Evolutionary conservation across 2,888 invertebrate species (phyloP), one percentile per base, ranked within the genome.

Genomic region (Drosophila longiperda): DNA sequence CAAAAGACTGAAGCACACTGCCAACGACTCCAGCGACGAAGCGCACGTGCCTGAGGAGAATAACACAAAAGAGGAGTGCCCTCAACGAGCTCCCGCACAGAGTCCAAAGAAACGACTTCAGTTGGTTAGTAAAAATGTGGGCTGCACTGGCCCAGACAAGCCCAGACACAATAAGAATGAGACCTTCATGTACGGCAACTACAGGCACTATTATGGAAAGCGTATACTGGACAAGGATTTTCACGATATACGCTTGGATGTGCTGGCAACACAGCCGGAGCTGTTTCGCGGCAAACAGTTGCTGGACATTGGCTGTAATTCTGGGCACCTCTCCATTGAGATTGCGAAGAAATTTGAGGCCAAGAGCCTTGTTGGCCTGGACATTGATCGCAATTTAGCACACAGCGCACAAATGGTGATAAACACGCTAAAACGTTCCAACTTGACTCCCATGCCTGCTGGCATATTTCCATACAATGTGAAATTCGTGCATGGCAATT

Each of bases 231-330:
- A n/a, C n/a, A n/a, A n/a, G n/a, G n/a, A n/a, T n/a, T n/a, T n/a
- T n/a, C n/a, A n/a, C n/a, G n/a, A n/a, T n/a, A n/a, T n/a, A n/a
- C n/a, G n/a, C n/a, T n/a, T 98, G 60, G 94, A 94, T 74, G 94
- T 95, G 59, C 95, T 98, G 68, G 93, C 92, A 15, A 93, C 94
- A 58, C 94, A 95, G 71, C 93, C 93, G 36, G 95, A 96, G 66
- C 94, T 97, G 89, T 97, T 98, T 91, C 93, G 94, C 33, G 95
- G 94, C 49, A 97, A 96, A 91, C 95, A 96, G 85, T 94, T 98
- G 45, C 94, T 98, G 42, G 98, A 98, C 92, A 96, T 98, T 85
- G 98, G 98, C 7, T 98, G 98, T 91, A 98, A 98, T 93, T 95
- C 96, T 73, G 98, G 98, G 0, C 95, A 96, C 83, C 94, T 98